phyloP scores from a whole-genome alignment of 2,797 vertebrate genomes.

The Microctenopoma steveboyesi region DNA sequence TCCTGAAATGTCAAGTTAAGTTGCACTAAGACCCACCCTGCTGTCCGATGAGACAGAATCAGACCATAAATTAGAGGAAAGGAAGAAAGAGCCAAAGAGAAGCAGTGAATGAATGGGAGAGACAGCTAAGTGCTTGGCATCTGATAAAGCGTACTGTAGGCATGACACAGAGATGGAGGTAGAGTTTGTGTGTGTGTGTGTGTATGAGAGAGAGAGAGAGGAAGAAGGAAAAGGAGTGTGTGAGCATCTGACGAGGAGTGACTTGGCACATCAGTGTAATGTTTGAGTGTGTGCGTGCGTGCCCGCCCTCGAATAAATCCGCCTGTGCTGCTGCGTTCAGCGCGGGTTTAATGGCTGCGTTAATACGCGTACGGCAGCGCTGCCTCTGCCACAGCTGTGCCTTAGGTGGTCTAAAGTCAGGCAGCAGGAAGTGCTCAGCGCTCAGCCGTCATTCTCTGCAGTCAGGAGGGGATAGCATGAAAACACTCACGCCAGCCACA shows the following conservation, averaged over 20 bases:
- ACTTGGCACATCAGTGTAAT: slow-evolving; percentile 66
- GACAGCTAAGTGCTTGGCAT: slow-evolving; percentile 60
- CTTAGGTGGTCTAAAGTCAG: slow-evolving; percentile 50
- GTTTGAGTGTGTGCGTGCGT: slow-evolving; percentile 12
- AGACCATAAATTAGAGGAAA: slow-evolving; percentile 56
- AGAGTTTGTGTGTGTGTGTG: slow-evolving; percentile 33
- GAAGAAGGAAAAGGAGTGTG: slow-evolving; percentile 13
- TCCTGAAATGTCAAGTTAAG: not conserved
- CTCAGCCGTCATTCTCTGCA: slow-evolving; percentile 58
- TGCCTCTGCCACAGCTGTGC: slow-evolving; percentile 53
- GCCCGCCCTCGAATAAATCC: slow-evolving; percentile 57
- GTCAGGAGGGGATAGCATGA: slow-evolving; percentile 51
- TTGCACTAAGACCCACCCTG: slow-evolving; percentile 23
- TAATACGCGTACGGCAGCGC: slow-evolving; percentile 48
- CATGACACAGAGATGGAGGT: slow-evolving; percentile 50
- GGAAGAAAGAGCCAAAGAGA: slow-evolving; percentile 36
- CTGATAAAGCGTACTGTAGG: slow-evolving; percentile 70
- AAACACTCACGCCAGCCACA: slow-evolving; percentile 51
- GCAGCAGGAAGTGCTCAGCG: slow-evolving; percentile 46
- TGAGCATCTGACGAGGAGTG: slow-evolving; percentile 49
- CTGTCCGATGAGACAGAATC: slow-evolving; percentile 31
- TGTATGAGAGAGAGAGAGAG: not conserved
- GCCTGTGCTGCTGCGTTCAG: slow-evolving; percentile 33
- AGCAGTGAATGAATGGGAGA: slow-evolving; percentile 41
- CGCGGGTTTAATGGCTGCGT: slow-evolving; percentile 49